A percentile compares a stretch with the other conserved stretches of the same genome.
Evolutionary conservation across 1,140 invertebrate genomes (phyloP).

Genomic region (Psix sp.): DNA sequence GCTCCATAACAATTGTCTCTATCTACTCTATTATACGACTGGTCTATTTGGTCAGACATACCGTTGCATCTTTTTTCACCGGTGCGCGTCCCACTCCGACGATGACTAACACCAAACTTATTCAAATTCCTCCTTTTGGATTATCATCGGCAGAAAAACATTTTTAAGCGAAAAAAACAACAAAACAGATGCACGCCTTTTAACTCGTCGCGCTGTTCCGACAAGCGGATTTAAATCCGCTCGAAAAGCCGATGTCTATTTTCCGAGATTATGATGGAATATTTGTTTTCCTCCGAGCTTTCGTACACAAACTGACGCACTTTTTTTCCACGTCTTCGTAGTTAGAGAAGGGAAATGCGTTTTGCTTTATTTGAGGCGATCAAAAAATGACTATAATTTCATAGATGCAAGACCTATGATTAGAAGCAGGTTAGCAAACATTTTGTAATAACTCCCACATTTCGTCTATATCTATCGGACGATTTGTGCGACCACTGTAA

Average conservation of each 20-base stretch:
- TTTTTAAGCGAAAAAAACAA: constrained; percentile 16
- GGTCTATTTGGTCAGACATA: constrained; percentile 30
- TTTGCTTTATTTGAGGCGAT: no score
- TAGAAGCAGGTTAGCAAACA: no score
- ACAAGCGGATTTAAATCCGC: constrained; percentile 27
- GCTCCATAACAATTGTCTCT: constrained; percentile 55
- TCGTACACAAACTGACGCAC: no score
- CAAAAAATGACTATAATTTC: no score
- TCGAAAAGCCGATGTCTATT: no score
- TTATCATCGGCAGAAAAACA: constrained; percentile 23
- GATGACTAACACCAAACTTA: constrained; percentile 5
- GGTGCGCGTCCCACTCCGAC: not conserved
- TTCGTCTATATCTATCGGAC: constrained; percentile 10
- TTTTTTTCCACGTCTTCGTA: no score
- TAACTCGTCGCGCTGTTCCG: not conserved
- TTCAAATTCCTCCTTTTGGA: constrained; percentile 11
- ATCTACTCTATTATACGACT: constrained; percentile 28
- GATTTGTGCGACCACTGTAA: constrained; percentile 19
- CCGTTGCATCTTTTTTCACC: constrained; percentile 27
- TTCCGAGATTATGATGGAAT: no score
- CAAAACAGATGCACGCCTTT: constrained; percentile 17
- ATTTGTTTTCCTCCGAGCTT: no score
- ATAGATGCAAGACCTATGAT: no score
- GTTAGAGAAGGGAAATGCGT: no score
- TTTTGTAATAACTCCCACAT: no score